Conservation (phyloP, 2,888 invertebrate genomes). For the Blastobasis adustella region DNA sequence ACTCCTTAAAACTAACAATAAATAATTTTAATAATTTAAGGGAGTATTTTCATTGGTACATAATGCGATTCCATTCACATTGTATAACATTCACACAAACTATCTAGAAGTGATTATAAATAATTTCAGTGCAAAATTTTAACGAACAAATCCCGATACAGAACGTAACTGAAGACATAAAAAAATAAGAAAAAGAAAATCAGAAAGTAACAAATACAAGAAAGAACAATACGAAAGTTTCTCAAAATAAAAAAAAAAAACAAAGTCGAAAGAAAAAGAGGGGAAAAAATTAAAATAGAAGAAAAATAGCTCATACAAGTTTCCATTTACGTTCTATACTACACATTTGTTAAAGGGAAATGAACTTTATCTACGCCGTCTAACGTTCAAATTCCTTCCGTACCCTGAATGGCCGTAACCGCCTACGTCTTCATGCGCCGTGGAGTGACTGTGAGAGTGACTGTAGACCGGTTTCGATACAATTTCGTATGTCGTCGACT, state of each 20-base stretch:
- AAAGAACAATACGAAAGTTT: constrained; percentile 5
- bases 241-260: constrained; percentile 7
- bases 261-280: too few relatives aligned
- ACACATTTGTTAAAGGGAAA: too few relatives aligned
- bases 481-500: constrained; percentile 88
- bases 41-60: constrained; percentile 1
- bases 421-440: constrained; percentile 74
- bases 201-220: constrained; percentile 4
- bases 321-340: too few relatives aligned
- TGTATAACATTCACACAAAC: too few relatives aligned
- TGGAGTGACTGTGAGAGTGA: constrained; percentile 76
- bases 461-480: constrained; percentile 87
- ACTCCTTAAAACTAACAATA: background rate
- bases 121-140: too few relatives aligned
- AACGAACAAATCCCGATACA: constrained; percentile 1
- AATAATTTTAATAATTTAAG: background rate
- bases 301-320: too few relatives aligned
- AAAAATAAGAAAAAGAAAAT: constrained; percentile 3
- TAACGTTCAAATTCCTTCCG: constrained; percentile 51
- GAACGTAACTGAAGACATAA: constrained; percentile 7
- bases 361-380: constrained; percentile 23
- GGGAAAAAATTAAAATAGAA: too few relatives aligned
- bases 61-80: too few relatives aligned
- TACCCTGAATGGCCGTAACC: constrained; percentile 74
- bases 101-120: too few relatives aligned